Percentiles rank a stretch among this genome's conserved stretches.
Conservation (phyloP, 2,797 vertebrate species). For the Vireo griseus region DNA sequence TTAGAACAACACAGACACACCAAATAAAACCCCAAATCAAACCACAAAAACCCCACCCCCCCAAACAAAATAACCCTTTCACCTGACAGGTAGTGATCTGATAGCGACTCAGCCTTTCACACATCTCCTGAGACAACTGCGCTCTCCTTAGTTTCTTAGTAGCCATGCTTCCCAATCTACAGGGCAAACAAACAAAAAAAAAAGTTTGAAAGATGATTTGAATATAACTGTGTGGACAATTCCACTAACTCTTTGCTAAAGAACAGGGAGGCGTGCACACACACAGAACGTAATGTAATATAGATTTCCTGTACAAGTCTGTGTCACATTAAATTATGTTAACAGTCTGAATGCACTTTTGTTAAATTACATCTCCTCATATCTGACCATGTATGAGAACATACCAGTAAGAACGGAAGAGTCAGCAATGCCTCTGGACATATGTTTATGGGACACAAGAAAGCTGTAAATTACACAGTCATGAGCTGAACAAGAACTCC, state of each 20-base stretch:
- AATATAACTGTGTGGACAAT: neutral
- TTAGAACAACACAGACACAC: neutral
- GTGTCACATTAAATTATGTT: neutral
- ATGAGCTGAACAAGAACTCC: neutral
- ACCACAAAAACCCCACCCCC: neutral
- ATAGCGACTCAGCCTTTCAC: conserved; percentile 75
- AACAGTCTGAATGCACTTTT: neutral
- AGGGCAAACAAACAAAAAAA: neutral
- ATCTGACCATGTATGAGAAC: neutral
- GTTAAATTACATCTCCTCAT: neutral
- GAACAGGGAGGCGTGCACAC: rapidly evolving
- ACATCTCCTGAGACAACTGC: conserved; percentile 73
- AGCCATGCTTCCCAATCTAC: conserved; percentile 65
- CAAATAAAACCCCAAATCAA: neutral
- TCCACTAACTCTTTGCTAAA: neutral
- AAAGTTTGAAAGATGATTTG: neutral
- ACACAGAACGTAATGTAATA: neutral
- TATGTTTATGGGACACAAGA: neutral
- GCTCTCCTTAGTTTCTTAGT: conserved; percentile 77
- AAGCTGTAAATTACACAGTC: neutral
- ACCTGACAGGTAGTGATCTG: conserved; percentile 81
- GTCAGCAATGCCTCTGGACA: neutral
- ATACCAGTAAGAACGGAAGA: neutral
- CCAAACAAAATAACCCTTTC: neutral
- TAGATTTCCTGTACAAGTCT: rapidly evolving